Evolutionary conservation across 2,113 vertebrate genomes (phyloP).

Genomic region (Aegypius monachus): DNA sequence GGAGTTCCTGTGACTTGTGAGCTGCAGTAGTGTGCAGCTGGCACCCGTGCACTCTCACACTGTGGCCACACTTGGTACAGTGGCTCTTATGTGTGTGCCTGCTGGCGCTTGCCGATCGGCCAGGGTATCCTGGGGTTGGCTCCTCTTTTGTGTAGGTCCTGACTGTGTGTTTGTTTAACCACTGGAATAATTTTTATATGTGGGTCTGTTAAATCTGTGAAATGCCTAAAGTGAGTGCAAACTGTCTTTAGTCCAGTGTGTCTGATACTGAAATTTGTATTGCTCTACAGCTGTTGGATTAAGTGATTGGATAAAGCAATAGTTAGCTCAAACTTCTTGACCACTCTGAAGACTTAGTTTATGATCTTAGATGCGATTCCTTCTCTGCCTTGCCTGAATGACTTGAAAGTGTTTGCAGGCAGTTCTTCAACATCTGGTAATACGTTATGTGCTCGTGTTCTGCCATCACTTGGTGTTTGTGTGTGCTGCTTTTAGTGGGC

Average conservation of each 20-base stretch:
- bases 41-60: accelerated
- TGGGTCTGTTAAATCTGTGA: background rate
- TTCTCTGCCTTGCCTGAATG: background rate
- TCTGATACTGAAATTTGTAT: background rate
- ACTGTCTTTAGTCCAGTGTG: accelerated
- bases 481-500: background rate
- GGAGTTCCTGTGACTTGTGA: background rate
- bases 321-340: background rate
- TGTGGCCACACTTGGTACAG: accelerated
- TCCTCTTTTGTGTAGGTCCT: background rate
- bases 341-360: background rate
- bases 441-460: accelerated
- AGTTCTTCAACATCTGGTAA: background rate
- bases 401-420: background rate
- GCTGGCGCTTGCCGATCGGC: accelerated
- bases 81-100: background rate
- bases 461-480: background rate
- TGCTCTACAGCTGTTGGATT: background rate
- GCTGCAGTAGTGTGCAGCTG: background rate
- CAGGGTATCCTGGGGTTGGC: background rate
- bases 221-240: accelerated
- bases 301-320: background rate
- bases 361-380: background rate
- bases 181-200: background rate
- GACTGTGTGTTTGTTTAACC: background rate